A percentile compares a stretch with the other conserved stretches of the same genome.
These are phyloP conservation scores for Phoenicopterus ruber DNA, from an alignment of 2,113 vertebrate species.

Conservation along the genomic window DNA sequence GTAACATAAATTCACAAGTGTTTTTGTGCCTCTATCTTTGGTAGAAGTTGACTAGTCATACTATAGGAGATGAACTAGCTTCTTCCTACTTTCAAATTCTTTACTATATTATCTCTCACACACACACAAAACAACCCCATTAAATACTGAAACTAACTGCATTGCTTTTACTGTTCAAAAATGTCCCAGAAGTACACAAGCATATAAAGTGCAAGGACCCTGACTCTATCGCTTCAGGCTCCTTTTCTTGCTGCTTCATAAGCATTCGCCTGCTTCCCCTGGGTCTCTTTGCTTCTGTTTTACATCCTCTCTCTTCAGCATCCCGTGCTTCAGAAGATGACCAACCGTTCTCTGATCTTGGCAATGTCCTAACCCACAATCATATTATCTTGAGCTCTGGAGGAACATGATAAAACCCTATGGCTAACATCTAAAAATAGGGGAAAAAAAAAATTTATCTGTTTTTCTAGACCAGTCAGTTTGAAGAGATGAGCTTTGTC, in stretches of 20 bases:
- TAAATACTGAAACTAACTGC: conserved; percentile 14
- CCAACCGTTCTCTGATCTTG: background rate
- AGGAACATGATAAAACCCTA: background rate
- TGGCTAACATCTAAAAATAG: background rate
- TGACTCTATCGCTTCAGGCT: conserved; percentile 28
- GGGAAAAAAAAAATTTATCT: background rate
- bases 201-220: conserved; percentile 45
- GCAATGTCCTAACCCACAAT: background rate
- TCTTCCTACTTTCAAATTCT: background rate
- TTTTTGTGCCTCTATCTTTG: background rate
- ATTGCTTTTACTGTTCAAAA: conserved; percentile 1
- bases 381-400: background rate
- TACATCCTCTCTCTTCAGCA: conserved; percentile 8
- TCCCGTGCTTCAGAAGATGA: background rate
- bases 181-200: background rate
- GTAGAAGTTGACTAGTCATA: background rate
- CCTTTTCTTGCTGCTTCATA: conserved; percentile 14
- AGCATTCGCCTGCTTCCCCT: background rate
- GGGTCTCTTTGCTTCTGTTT: conserved; percentile 21
- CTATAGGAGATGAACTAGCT: background rate
- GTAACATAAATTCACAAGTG: background rate
- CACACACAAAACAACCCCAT: background rate
- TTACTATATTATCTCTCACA: background rate
- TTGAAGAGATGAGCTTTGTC: background rate
- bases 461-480: background rate